phyloP scores from a whole-genome alignment of 2,797 vertebrate genomes.

The Ammospiza maritima region DNA sequence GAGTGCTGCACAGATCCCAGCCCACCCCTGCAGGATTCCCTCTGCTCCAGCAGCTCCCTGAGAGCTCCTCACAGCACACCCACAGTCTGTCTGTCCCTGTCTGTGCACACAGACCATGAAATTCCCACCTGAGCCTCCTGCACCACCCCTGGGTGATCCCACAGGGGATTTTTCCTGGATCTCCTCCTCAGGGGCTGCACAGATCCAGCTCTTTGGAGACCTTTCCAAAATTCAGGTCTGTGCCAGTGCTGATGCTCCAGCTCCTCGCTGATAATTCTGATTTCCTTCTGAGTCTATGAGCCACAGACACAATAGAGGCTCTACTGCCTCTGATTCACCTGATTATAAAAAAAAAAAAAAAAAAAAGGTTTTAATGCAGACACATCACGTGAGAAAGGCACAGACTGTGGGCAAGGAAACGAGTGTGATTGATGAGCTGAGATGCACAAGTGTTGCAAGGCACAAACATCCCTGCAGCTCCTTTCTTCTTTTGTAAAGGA shows the following conservation, averaged over 20 bases:
- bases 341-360: neutral
- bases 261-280: neutral
- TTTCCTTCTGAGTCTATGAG: neutral
- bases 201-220: neutral
- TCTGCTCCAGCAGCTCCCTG: neutral
- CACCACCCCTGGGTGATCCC: neutral
- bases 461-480: neutral
- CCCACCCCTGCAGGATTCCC: neutral
- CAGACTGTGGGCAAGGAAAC: neutral
- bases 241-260: neutral
- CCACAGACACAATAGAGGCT: neutral
- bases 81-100: neutral
- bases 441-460: neutral
- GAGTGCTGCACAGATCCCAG: neutral
- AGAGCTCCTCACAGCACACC: neutral
- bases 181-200: neutral
- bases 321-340: neutral
- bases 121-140: neutral
- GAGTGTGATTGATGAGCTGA: neutral
- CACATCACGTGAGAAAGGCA: neutral
- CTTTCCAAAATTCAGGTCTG: neutral
- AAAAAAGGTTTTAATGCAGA: neutral
- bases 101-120: neutral
- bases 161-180: neutral
- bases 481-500: neutral